Base-by-base conservation (phyloP, 2,888 invertebrate species). In the Frankliniella fusca region DNA sequence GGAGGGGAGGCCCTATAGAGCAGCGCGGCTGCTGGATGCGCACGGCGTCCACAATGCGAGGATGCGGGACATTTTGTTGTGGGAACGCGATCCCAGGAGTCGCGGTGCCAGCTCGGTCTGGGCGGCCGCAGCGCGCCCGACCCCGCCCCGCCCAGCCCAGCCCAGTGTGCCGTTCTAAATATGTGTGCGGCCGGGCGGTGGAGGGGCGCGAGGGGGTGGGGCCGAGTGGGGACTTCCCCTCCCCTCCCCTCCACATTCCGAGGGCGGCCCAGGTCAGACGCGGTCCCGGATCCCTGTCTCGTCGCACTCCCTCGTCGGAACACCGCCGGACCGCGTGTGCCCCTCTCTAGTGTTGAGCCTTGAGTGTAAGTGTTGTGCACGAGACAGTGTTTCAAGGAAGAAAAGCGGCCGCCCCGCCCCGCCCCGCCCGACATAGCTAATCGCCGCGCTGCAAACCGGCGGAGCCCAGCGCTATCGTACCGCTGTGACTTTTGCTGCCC, bases 221-320 rank as follows among this genome's bases (percentile, higher is more conserved):
- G 70, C 38, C 38, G 70, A 27, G n/a, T 27, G 23, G 70, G 70
- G 70, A 27, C 23, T 9, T 20, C 15, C 54, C 54, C 3, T 27
- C 70, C 70, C 70, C 70, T 12, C 70, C 70, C 70, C 70, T 76
- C 70, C 70, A 76, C 70, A 76, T 76, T 76, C 70, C 70, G 70
- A 76, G 70, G 70, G 70, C n/a, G 70, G 3, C 38, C 38, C 38
- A 38, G 70, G 70, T 23, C 70, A 76, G 70, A 23, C 70, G 70
- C 70, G 70, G 70, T 23, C 70, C 70, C 11, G 70, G 70, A 23
- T 76, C 70, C 23, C 70, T 76, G 70, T 23, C 70, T 76, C 70
- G 10, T 76, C 70, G 70, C 70, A 76, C 70, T 76, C 70, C 70
- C 70, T 76, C 27, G 70, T 76, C 70, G 70, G 70, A 76, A 76